phyloP scores from a whole-genome alignment of 2,113 vertebrate species.

The Setophaga coronata region DNA sequence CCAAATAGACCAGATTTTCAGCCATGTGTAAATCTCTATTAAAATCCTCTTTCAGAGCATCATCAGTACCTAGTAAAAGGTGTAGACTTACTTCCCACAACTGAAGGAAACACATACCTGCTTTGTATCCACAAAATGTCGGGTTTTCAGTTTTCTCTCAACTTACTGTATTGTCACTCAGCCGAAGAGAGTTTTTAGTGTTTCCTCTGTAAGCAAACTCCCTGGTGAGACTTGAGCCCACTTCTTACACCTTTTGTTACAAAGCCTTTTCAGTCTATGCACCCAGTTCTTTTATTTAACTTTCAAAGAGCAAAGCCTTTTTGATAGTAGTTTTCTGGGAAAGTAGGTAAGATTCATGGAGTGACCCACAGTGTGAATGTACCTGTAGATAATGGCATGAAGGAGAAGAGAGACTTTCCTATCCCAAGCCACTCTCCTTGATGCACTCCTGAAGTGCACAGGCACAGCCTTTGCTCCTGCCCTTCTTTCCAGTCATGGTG shows the following conservation, averaged over 20 bases:
- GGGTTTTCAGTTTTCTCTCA: not conserved
- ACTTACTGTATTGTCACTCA: not conserved
- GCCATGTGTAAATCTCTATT: not conserved
- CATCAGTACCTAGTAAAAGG: not conserved
- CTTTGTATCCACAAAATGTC: not conserved
- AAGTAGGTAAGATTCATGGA: not conserved
- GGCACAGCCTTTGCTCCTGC: not conserved
- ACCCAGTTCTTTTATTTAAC: not conserved
- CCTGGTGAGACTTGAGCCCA: not conserved
- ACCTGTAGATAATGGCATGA: not conserved
- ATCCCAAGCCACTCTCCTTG: not conserved
- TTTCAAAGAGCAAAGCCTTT: not conserved
- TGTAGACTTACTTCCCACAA: not conserved
- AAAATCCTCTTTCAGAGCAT: not conserved
- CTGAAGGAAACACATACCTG: not conserved
- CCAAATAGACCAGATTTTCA: not conserved
- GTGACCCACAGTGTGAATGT: not conserved
- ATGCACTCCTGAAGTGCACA: not conserved
- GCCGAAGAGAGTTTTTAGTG: not conserved
- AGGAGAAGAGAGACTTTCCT: not conserved
- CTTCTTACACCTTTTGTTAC: not conserved
- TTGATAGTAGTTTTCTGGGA: not conserved
- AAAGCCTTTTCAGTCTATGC: not conserved
- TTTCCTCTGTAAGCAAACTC: not conserved
- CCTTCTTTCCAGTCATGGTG: not conserved